Evolutionary conservation across 2,113 vertebrate genomes (phyloP), one percentile per base, ranked within the genome.

Genomic region (Emydocephalus ijimae): DNA sequence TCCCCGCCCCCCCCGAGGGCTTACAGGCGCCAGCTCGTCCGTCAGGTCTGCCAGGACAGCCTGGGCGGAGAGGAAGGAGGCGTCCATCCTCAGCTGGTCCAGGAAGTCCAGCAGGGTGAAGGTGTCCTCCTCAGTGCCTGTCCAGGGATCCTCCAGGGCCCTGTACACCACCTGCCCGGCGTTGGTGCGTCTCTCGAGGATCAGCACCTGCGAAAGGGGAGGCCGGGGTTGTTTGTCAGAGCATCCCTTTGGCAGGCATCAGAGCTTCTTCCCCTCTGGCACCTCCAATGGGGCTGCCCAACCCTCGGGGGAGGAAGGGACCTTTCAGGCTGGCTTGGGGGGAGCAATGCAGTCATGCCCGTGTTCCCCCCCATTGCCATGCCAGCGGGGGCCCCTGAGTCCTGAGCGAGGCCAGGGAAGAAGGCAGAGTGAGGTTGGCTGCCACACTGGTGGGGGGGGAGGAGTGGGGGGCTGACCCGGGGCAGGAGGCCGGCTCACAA

Each of bases 11-110:
- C 43, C 45, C 43, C 43, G 5, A 0, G 0, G 1, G 39, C 98
- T 96, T 95, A 99, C 99, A 0, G 99, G 98, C 43, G 99, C 99
- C 0, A 99, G 98, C 94, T 99, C 99, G 0, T 99, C 99, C 0
- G 98, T 98, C 94, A 99, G 96, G 93, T 99, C 98, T 0, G 98
- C 97, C 93, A 99, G 97, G 74, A 98, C 95, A 0, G 98, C 98
- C 5, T 99, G 98, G 0, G 98, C 97, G 7, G 98, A 97, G 52
- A 99, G 98, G 34, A 99, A 96, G 15, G 98, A 97, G 0, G 99
- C 98, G 91, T 99, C 98, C 91, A 97, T 99, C 93, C 98, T 98
- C 45, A 99, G 97, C 74, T 98, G 98, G 93, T 98, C 97, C 91
- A 99, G 97, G 85, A 98, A 97, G 90, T 98, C 98, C 96, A 98